Percentiles rank a stretch among this genome's conserved stretches.
phyloP scores from a whole-genome alignment of 30 jellyfish, hydroid and myxozoan species.

The Aurelia coerulea region DNA sequence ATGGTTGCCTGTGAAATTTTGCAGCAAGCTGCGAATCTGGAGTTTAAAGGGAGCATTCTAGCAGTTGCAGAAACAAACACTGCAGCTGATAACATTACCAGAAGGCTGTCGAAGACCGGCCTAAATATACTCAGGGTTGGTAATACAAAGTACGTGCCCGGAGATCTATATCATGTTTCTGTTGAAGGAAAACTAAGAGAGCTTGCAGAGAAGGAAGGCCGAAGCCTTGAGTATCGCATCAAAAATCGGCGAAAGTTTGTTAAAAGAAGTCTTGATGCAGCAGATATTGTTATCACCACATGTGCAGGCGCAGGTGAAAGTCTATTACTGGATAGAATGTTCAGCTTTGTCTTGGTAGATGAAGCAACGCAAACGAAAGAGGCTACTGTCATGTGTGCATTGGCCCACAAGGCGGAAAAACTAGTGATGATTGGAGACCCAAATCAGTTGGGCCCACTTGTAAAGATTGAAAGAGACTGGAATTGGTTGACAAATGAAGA shows the following conservation, averaged over 20 bases:
- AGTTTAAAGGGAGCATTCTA: not conserved
- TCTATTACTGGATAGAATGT: not conserved
- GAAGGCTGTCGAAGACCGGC: not conserved
- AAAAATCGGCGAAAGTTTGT: conserved; percentile 11
- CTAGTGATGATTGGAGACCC: conserved; percentile 53
- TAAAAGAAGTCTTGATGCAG: not conserved
- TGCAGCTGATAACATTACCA: conserved; percentile 36
- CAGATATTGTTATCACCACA: conserved; percentile 22
- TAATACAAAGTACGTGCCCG: conserved; percentile 9
- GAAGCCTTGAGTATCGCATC: not conserved
- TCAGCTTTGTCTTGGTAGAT: conserved; percentile 28
- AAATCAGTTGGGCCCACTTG: conserved; percentile 32
- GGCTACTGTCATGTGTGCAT: conserved; percentile 19
- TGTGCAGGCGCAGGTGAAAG: conserved; percentile 49
- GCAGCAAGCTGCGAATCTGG: not conserved
- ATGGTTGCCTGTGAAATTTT: conserved; percentile 36
- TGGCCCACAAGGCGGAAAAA: conserved; percentile 29
- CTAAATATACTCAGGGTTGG: conserved; percentile 32
- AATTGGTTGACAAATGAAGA: conserved; percentile 26
- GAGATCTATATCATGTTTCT: conserved; percentile 26
- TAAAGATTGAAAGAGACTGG: conserved; percentile 19
- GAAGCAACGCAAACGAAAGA: conserved; percentile 52
- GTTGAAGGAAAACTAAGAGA: conserved; percentile 19
- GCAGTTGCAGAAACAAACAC: conserved; percentile 47
- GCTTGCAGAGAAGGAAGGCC: conserved; percentile 15